These are phyloP conservation scores for Atherinosoma microstoma DNA, from an alignment of 2,797 vertebrate species.

Conservation along the genomic window DNA sequence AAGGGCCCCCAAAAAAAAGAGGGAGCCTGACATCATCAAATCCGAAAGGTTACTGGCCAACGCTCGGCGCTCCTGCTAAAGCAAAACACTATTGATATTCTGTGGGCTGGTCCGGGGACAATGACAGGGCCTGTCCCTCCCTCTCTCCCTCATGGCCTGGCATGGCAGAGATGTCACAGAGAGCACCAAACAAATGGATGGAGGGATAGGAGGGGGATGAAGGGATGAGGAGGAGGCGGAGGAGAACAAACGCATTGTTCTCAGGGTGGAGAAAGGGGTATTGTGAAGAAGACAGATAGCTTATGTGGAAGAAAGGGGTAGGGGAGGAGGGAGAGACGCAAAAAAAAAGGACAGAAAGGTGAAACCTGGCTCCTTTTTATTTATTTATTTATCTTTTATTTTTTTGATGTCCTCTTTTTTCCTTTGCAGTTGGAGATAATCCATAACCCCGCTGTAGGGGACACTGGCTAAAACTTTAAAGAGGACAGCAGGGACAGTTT, in stretches of 20 bases:
- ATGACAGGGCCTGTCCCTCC: slow-evolving; percentile 77
- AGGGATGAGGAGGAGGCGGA: slow-evolving; percentile 70
- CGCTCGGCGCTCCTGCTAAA: slow-evolving; percentile 68
- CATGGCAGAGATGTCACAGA: slow-evolving; percentile 87
- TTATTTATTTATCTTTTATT: slow-evolving; percentile 31
- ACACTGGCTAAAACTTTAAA: slow-evolving; percentile 43
- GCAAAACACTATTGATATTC: slow-evolving; percentile 82
- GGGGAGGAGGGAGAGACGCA: slow-evolving; percentile 28
- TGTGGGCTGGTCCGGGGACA: slow-evolving; percentile 73
- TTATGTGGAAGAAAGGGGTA: slow-evolving; percentile 63
- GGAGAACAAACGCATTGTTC: slow-evolving; percentile 84
- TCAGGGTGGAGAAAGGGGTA: slow-evolving; percentile 76
- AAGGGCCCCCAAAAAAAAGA: slow-evolving; percentile 50
- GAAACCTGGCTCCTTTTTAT: slow-evolving; percentile 60
- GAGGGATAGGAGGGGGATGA: slow-evolving; percentile 71
- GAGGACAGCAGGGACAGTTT: slow-evolving; percentile 25
- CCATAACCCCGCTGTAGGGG: slow-evolving; percentile 53
- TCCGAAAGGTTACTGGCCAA: slow-evolving; percentile 83
- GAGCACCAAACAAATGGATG: slow-evolving; percentile 81
- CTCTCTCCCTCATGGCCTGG: slow-evolving; percentile 76
- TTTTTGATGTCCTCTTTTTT: slow-evolving; percentile 40
- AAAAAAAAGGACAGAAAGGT: slow-evolving; percentile 69
- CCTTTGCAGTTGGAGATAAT: slow-evolving; percentile 36
- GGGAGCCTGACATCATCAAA: slow-evolving; percentile 82
- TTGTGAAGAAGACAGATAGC: slow-evolving; percentile 80